phyloP scores from a whole-genome alignment of 2,797 vertebrate species.

The Perodicticus potto region DNA sequence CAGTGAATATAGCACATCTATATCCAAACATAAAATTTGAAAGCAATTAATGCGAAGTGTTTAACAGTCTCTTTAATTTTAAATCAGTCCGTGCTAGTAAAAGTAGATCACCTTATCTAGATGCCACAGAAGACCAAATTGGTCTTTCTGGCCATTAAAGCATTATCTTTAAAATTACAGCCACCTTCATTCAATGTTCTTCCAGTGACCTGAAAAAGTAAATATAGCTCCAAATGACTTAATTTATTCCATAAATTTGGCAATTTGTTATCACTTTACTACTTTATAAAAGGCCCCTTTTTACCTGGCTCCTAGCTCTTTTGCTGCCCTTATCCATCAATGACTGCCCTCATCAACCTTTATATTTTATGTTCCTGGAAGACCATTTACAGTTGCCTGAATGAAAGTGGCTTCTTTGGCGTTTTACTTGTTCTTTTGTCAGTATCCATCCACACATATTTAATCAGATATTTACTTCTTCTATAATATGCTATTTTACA shows the following conservation, averaged over 20 bases:
- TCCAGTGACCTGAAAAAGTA: slow-evolving; percentile 61
- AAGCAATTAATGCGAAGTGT: slow-evolving; percentile 67
- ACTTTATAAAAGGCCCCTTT: slow-evolving; percentile 35
- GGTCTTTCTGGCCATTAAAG: slow-evolving; percentile 49
- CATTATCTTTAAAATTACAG: slow-evolving; percentile 71
- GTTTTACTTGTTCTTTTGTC: slow-evolving; percentile 2
- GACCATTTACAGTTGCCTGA: background rate
- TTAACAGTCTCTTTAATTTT: slow-evolving; percentile 62
- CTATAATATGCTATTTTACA: background rate
- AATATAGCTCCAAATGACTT: slow-evolving; percentile 65
- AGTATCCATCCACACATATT: background rate
- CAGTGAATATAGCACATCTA: slow-evolving; percentile 7
- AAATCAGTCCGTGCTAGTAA: slow-evolving; percentile 48
- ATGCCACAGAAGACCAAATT: slow-evolving; percentile 32
- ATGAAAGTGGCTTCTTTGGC: background rate
- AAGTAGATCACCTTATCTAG: slow-evolving; percentile 60
- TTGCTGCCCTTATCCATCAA: background rate
- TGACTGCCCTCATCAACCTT: background rate
- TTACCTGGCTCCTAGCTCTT: background rate
- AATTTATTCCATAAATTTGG: slow-evolving; percentile 64
- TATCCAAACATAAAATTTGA: slow-evolving; percentile 50
- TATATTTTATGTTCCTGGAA: background rate
- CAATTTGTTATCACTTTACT: slow-evolving; percentile 52
- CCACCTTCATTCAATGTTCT: slow-evolving; percentile 45
- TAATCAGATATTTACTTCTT: background rate